Evolutionary conservation across 1,140 invertebrate genomes (phyloP), one percentile per base, ranked within the genome.

Genomic region (Bathynomus jamesi): DNA sequence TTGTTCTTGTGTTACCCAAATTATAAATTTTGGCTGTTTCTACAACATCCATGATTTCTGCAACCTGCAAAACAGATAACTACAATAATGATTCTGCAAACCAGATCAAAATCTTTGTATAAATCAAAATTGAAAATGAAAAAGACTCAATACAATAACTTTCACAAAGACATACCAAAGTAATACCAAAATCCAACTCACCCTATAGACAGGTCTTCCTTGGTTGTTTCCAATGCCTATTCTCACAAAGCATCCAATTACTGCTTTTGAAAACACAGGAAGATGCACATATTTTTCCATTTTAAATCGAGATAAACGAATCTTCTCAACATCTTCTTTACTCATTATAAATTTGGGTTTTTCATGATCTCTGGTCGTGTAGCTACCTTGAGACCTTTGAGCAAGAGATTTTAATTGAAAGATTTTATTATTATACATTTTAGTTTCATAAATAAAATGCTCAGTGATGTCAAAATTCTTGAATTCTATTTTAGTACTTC

Each of bases 1-100:
- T 99, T 3, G 97, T 99, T 76, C 91, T 86, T 4, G 94, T 96
- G 69, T 85, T 88, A 17, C 93, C 93, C 25, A 99, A 83, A 74
- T 92, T 89, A 82, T 99, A 99, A 60, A 98, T 88, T 85, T 93
- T 99, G 0, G 89, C 90, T 0, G 95, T 98, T 84, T 99, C 96
- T 71, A 96, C 93, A 4, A 99, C 94, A 76, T 93, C 95, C 69
- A 90, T 87, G 46, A 98, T 91, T 85, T 99, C 96, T 21, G 94
- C 95, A 61, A 76, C 75, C 75, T 76, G 70, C 28, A 69, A 63
- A 11, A 53, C n/a, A n/a, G 17, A 30, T 10, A 3, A 29, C 11
- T 27, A 21, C 64, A 29, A 21, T 65, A 10, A 73, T n/a, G n/a
- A n/a, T n/a, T n/a, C n/a, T n/a, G n/a, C n/a, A n/a, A n/a, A n/a